phyloP scores from a whole-genome alignment of 2,797 vertebrate species.

The Notoglanidium macrostoma region DNA sequence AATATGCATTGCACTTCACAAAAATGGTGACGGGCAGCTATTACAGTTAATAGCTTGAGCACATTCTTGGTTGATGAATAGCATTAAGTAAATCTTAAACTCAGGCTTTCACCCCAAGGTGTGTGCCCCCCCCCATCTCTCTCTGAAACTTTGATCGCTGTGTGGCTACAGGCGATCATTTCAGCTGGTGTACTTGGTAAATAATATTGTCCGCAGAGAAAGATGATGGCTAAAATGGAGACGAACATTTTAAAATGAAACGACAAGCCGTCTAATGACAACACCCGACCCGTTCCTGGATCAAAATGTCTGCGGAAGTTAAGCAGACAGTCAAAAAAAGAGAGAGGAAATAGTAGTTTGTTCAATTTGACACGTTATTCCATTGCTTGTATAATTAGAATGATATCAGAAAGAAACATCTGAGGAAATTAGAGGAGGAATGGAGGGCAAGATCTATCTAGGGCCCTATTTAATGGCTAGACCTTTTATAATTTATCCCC shows the following conservation, averaged over 20 bases:
- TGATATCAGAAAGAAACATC: not conserved
- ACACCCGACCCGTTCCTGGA: not conserved
- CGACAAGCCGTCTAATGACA: not conserved
- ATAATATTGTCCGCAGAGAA: not conserved
- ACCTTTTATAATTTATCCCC: conserved; percentile 30
- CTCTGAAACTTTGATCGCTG: conserved; percentile 1
- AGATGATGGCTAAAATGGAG: not conserved
- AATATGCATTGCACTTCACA: not conserved
- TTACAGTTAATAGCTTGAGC: not conserved
- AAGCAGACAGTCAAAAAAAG: not conserved
- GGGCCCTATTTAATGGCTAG: not conserved
- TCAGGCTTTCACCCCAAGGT: not conserved
- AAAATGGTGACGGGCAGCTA: not conserved
- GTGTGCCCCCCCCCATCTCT: too few species aligned
- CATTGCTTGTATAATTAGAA: not conserved
- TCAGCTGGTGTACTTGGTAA: not conserved
- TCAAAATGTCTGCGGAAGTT: not conserved
- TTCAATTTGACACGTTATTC: too few species aligned
- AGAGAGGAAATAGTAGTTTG: not conserved
- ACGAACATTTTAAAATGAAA: not conserved
- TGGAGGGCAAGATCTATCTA: not conserved
- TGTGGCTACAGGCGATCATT: conserved; percentile 10
- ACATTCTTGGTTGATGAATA: not conserved
- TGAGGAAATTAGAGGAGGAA: conserved; percentile 7
- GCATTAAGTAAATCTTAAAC: not conserved